Conservation (phyloP, 1,140 invertebrate species). For the Zaprionus nigranus region DNA sequence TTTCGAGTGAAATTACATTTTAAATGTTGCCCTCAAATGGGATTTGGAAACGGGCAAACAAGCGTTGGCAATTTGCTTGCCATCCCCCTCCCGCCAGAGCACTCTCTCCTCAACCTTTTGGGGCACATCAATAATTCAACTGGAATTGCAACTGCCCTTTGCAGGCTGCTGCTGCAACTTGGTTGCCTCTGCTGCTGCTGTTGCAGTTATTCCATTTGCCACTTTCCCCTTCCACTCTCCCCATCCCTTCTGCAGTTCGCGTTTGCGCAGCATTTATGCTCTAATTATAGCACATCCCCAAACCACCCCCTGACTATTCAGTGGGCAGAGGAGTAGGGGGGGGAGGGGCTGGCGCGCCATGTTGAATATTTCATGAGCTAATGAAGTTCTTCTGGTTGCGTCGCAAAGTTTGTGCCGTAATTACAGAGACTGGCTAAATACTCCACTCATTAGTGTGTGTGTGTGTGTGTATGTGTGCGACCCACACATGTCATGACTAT, state of each 20-base stretch:
- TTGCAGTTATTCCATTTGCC: conserved; percentile 8
- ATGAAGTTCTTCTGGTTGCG: conserved; percentile 77
- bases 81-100: conserved; percentile 45
- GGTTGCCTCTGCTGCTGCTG: conserved; percentile 38
- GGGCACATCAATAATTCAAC: conserved; percentile 23
- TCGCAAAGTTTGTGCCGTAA: conserved; percentile 40
- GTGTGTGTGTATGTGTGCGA: conserved; percentile 21
- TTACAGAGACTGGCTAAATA: conserved; percentile 52
- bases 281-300: conserved; percentile 70
- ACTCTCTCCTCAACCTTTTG: conserved; percentile 26
- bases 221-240: background rate
- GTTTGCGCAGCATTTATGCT: conserved; percentile 79
- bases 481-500: conserved; percentile 60
- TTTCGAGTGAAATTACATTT: conserved; percentile 76
- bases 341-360: conserved; percentile 66
- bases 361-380: conserved; percentile 83
- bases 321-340: background rate
- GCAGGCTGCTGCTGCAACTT: conserved; percentile 3
- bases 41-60: conserved; percentile 47
- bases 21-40: conserved; percentile 75
- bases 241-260: conserved; percentile 13
- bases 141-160: conserved; percentile 50
- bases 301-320: conserved; percentile 1
- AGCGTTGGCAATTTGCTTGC: conserved; percentile 34
- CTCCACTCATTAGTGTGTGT: conserved; percentile 42